Base-by-base conservation (phyloP, 2,113 vertebrate genomes). In the Trichomycterus rosablanca region DNA sequence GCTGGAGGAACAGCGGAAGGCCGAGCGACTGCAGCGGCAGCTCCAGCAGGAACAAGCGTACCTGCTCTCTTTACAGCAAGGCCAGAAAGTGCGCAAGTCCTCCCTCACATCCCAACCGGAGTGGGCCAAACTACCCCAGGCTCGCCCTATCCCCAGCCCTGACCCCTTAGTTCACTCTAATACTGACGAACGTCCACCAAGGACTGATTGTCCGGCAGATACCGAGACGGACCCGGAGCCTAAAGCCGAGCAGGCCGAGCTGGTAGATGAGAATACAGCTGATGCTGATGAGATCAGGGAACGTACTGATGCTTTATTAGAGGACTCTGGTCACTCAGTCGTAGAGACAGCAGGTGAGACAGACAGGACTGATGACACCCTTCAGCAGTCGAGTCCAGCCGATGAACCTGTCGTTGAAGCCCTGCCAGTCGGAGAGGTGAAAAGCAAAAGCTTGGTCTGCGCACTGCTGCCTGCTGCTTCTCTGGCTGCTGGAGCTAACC, bases 31-130 rank as follows among this genome's bases (percentile, higher is more conserved):
- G 67, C 92, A 98, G 83, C 88, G 84, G 5, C 92, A 96, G 81
- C 86, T 98, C 82, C 92, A 96, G 85, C 91, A 93, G 87, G 93
- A 98, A 78, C 94, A 98, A 79, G 90, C 91, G 26, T 96, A 95
- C 80, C 90, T 97, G 85, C 89, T 97, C 73, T 91, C 92, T 0
- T 92, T 97, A 68, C 92, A 96, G 84, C 90, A 94, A 0, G 63
- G 54, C 22, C 63, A 43, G 1, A 56, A 56, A 48, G 52, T 61
- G 1, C 74, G 63, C 1, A 44, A 26, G 34, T 51, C 55, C 48
- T 59, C 44, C 59, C 59, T 54, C 43, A 49, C 52, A 1, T 12
- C 52, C 44, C 63, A 57, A 9, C 63, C 63, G 12, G 63, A 65
- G 20, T 65, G 63, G 63, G 42, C 53, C 45, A 65, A 65, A 19